phyloP scores from a whole-genome alignment of 2,113 vertebrate genomes.

The Gavialis gangeticus region DNA sequence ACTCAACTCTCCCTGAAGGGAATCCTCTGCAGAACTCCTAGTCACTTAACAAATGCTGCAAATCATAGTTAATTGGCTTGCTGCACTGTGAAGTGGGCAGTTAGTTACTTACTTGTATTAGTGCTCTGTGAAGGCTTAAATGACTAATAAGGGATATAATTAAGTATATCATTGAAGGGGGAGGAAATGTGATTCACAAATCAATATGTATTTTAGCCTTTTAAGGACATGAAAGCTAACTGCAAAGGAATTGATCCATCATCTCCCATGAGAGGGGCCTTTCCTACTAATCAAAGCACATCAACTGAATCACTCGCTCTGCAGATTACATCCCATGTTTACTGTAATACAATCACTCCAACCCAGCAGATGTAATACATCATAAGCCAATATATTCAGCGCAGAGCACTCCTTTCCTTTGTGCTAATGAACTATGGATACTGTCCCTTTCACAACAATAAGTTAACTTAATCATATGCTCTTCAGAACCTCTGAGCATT shows the following conservation, averaged over 20 bases:
- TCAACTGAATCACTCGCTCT: neutral
- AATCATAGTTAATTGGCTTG: neutral
- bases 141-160: neutral
- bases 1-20: neutral
- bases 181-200: neutral
- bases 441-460: neutral
- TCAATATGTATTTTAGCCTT: neutral
- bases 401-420: neutral
- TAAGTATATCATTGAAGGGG: neutral
- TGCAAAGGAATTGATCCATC: conserved; percentile 35
- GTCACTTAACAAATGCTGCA: neutral
- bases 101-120: neutral
- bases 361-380: neutral
- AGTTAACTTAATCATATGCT: neutral
- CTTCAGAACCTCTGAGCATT: neutral
- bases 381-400: neutral
- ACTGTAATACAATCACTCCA: neutral
- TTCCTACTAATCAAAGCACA: neutral
- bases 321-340: neutral
- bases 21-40: neutral
- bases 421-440: neutral
- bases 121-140: neutral
- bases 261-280: neutral
- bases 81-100: neutral
- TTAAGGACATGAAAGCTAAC: conserved; percentile 25